Percentiles rank a stretch among this genome's conserved stretches.
Conservation (phyloP, 2,888 invertebrate species). For the Linnaemya vulpina region DNA sequence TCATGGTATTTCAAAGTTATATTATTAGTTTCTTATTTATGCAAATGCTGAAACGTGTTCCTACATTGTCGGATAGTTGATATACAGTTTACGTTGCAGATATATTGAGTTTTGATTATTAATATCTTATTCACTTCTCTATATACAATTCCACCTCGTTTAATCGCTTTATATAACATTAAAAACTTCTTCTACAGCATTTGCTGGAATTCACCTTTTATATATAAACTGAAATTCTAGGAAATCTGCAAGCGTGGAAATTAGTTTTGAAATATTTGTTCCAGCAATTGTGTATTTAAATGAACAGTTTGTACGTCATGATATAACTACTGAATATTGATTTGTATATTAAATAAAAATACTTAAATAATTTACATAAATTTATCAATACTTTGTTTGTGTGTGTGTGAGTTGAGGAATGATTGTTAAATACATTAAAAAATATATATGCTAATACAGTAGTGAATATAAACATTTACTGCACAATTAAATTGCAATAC, state of each 20-base stretch:
- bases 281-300: not conserved
- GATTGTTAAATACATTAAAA: not conserved
- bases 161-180: too few species aligned
- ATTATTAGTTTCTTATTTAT: too few species aligned
- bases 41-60: too few species aligned
- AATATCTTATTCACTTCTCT: too few species aligned
- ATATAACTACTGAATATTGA: not conserved
- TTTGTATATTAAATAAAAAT: not conserved
- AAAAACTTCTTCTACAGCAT: too few species aligned
- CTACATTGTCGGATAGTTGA: too few species aligned
- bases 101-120: too few species aligned
- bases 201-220: too few species aligned
- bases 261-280: slow-evolving; percentile 5
- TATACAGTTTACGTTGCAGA: too few species aligned
- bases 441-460: not conserved
- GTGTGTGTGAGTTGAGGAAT: not conserved
- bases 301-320: not conserved
- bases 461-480: not conserved
- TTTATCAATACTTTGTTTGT: not conserved
- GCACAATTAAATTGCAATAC: not conserved
- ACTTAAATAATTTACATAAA: not conserved
- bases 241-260: slow-evolving; percentile 15
- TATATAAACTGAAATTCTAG: not conserved
- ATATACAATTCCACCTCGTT: too few species aligned
- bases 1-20: too few species aligned